Conservation (phyloP, 2,113 vertebrate species). For the Ranitomeya variabilis region DNA sequence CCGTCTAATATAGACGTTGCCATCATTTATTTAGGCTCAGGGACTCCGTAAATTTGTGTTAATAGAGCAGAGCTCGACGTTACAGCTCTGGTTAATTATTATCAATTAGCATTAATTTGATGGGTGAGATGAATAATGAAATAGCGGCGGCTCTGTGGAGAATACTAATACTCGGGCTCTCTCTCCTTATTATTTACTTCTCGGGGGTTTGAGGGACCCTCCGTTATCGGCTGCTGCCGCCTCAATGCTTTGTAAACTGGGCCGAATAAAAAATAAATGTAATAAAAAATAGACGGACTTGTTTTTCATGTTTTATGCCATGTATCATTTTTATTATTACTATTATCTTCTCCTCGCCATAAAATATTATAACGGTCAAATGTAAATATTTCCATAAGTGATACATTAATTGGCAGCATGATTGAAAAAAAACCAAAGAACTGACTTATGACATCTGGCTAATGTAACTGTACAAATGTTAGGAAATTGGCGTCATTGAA, state of each 20-base stretch:
- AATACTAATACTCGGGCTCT: constrained; percentile 36
- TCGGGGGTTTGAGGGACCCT: neutral
- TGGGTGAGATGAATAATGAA: constrained; percentile 57
- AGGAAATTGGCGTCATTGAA: too few species aligned
- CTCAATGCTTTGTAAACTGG: neutral
- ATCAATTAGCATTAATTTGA: constrained; percentile 58
- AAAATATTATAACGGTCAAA: too few species aligned
- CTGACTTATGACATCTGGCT: too few species aligned
- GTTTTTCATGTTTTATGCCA: too few species aligned
- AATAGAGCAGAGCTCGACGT: constrained; percentile 51
- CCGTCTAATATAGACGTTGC: constrained; percentile 53
- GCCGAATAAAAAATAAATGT: neutral
- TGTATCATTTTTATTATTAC: too few species aligned
- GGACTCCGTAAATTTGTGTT: constrained; percentile 49
- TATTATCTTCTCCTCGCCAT: too few species aligned
- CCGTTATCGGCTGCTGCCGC: neutral
- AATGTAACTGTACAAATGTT: too few species aligned
- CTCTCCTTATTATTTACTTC: constrained; percentile 38
- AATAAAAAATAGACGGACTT: neutral
- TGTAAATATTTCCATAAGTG: too few species aligned
- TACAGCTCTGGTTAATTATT: constrained; percentile 51
- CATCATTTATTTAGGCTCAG: constrained; percentile 56
- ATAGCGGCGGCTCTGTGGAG: constrained; percentile 36
- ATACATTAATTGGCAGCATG: too few species aligned
- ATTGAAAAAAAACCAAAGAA: too few species aligned